These are phyloP conservation scores for Onychomys arenicola DNA, from an alignment of 2,797 vertebrate genomes.

Conservation along the genomic window DNA sequence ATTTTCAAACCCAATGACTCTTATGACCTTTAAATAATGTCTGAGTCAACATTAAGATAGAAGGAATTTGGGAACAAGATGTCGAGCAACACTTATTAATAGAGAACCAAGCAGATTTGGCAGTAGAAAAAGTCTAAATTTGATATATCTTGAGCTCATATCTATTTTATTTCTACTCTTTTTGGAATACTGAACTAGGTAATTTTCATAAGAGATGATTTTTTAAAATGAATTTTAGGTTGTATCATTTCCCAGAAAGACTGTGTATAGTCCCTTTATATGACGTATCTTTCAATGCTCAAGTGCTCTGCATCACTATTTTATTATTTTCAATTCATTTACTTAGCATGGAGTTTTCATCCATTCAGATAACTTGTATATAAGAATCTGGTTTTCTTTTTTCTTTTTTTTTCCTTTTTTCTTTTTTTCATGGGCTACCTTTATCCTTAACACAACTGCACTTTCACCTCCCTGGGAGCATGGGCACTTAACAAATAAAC, in stretches of 20 bases:
- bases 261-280: not conserved
- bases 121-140: not conserved
- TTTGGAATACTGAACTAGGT: not conserved
- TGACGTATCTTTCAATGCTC: no score
- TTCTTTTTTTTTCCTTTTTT: no score
- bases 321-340: not conserved
- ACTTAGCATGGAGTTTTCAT: not conserved
- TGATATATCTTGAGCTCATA: not conserved
- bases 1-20: not conserved
- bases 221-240: not conserved
- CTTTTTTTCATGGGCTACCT: not conserved
- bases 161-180: not conserved
- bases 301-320: not conserved
- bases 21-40: not conserved
- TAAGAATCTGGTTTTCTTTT: no score
- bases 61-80: not conserved
- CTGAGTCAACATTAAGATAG: not conserved
- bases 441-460: slow-evolving; percentile 2
- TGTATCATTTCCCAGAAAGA: not conserved
- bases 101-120: not conserved
- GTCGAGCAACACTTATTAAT: not conserved
- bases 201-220: not conserved
- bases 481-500: not conserved
- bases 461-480: slow-evolving; percentile 55
- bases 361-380: not conserved